These are phyloP conservation scores for Tolypeutes matacus DNA, from an alignment of 2,797 vertebrate species.

Conservation along the genomic window DNA sequence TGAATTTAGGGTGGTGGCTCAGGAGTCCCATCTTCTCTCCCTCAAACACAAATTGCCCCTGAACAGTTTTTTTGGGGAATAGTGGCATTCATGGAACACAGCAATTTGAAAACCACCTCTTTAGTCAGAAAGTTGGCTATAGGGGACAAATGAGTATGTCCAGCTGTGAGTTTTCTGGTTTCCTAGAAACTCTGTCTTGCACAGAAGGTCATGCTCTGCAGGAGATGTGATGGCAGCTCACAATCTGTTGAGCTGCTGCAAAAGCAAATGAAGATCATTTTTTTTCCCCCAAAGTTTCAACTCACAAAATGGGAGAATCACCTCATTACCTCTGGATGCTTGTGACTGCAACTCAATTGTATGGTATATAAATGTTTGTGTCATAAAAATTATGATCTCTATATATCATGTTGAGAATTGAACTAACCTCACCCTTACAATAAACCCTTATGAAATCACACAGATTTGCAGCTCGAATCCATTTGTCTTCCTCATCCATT, in stretches of 20 bases:
- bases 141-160: neutral
- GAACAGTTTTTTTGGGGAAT: neutral
- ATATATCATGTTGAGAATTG: constrained; percentile 54
- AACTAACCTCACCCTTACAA: constrained; percentile 40
- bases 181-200: neutral
- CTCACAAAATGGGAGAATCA: constrained; percentile 62
- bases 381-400: constrained; percentile 67
- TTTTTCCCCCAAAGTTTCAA: neutral
- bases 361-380: constrained; percentile 44
- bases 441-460: constrained; percentile 6
- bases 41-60: neutral
- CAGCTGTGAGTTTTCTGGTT: neutral
- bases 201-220: neutral
- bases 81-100: neutral
- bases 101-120: neutral
- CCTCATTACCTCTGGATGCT: constrained; percentile 58
- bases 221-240: neutral
- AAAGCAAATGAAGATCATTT: neutral
- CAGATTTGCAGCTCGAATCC: constrained; percentile 40
- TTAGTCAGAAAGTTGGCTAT: neutral
- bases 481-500: constrained; percentile 54
- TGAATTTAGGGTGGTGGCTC: neutral
- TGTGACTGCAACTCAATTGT: constrained; percentile 43
- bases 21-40: neutral
- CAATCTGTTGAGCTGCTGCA: neutral